A percentile compares a stretch with the other conserved stretches of the same genome.
Evolutionary conservation across 1,140 invertebrate genomes (phyloP).

Genomic region (Drosophila mayri): DNA sequence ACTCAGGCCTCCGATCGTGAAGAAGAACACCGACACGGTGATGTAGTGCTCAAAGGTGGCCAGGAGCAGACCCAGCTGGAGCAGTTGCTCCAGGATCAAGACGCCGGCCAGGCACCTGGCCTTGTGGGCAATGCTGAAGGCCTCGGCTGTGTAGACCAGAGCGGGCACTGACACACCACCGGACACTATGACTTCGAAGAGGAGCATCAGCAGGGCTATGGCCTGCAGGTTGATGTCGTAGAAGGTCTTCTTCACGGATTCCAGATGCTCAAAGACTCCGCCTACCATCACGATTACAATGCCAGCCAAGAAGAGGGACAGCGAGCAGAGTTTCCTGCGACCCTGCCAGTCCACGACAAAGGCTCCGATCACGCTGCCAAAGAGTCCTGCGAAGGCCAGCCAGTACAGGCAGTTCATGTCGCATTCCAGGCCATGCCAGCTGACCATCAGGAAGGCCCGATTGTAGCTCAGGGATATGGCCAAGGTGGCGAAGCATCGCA

Average conservation of each 20-base stretch:
- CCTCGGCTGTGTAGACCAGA: constrained; percentile 69
- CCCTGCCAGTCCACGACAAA: constrained; percentile 70
- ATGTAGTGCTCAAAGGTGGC: constrained; percentile 59
- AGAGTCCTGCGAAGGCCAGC: constrained; percentile 65
- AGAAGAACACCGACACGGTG: constrained; percentile 66
- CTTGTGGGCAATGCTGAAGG: constrained; percentile 69
- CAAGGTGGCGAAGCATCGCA: constrained; percentile 68
- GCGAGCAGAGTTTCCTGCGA: constrained; percentile 65
- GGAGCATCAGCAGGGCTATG: constrained; percentile 68
- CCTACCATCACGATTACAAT: constrained; percentile 75
- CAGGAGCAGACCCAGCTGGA: constrained; percentile 63
- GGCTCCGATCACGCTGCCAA: constrained; percentile 64
- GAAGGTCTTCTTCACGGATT: constrained; percentile 59
- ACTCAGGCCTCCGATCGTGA: constrained; percentile 64
- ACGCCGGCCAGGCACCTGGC: constrained; percentile 58
- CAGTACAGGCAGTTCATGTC: constrained; percentile 78
- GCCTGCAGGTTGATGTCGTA: constrained; percentile 69
- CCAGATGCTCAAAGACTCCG: constrained; percentile 73
- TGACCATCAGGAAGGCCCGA: constrained; percentile 70
- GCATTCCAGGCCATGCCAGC: constrained; percentile 73
- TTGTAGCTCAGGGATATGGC: constrained; percentile 73
- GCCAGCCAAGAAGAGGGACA: constrained; percentile 65
- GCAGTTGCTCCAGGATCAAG: constrained; percentile 62
- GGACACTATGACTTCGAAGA: constrained; percentile 71
- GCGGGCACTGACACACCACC: constrained; percentile 69